These are phyloP conservation scores for Mus caroli DNA, from an alignment of 2,797 vertebrate species.

Conservation along the genomic window DNA sequence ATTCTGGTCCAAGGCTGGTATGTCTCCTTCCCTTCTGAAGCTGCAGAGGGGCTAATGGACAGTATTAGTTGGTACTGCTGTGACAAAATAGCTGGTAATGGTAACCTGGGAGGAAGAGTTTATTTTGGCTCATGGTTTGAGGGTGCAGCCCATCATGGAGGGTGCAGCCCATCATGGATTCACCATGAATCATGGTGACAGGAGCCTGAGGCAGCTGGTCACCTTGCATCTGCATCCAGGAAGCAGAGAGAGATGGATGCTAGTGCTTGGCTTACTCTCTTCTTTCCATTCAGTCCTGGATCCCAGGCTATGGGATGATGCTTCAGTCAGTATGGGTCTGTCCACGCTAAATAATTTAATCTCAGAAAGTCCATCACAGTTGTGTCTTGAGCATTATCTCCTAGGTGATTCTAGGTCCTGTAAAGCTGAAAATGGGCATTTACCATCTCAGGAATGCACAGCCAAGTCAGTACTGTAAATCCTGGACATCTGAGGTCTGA, in stretches of 20 bases:
- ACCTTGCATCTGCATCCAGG: not conserved
- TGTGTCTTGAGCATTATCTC: not conserved
- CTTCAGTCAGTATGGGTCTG: not conserved
- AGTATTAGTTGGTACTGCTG: not conserved
- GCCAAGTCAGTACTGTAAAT: not conserved
- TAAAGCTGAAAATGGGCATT: not conserved
- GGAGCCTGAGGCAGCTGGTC: not conserved
- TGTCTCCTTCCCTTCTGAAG: not conserved
- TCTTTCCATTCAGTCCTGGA: not conserved
- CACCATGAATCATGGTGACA: not conserved
- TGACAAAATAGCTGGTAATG: not conserved
- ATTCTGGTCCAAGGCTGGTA: rapidly evolving
- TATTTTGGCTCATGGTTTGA: not conserved
- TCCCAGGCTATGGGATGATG: not conserved
- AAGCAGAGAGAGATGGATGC: not conserved
- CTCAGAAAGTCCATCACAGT: not conserved
- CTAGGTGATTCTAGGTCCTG: too few species aligned
- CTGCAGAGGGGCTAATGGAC: not conserved
- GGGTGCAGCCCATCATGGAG: not conserved
- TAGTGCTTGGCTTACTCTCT: not conserved
- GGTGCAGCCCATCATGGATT: not conserved
- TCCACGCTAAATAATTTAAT: not conserved
- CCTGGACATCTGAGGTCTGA: not conserved
- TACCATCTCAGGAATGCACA: not conserved
- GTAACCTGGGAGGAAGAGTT: not conserved